phyloP scores from a whole-genome alignment of 1,140 invertebrate species.

The Babylonia areolata region DNA sequence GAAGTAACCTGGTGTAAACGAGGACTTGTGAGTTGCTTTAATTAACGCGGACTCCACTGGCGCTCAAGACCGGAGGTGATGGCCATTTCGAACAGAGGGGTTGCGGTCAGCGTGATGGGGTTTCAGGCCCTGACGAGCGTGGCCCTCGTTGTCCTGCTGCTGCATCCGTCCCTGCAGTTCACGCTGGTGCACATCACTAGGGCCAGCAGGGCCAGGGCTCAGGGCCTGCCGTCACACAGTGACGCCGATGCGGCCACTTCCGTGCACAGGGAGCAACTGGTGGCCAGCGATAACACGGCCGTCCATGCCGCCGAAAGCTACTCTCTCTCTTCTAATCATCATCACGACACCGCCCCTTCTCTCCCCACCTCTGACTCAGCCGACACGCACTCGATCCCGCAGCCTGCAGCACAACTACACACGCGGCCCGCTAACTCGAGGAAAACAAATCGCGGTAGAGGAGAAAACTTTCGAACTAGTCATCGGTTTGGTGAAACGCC shows the following conservation, averaged over 20 bases:
- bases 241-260: not conserved
- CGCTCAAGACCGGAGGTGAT: no score
- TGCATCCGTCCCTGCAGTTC: conserved; percentile 16
- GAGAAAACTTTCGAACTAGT: not conserved
- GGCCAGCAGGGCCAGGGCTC: not conserved
- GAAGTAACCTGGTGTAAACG: no score
- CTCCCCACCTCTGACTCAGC: not conserved
- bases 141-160: not conserved
- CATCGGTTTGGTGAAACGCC: conserved; percentile 6
- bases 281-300: not conserved
- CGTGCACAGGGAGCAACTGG: conserved; percentile 21
- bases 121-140: not conserved
- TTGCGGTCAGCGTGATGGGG: not conserved
- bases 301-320: not conserved
- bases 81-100: not conserved
- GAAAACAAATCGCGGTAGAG: not conserved
- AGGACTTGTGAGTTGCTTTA: no score
- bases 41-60: no score
- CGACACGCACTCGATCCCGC: not conserved
- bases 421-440: not conserved
- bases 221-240: not conserved
- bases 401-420: not conserved
- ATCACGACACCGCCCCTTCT: not conserved
- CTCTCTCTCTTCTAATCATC: not conserved
- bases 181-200: not conserved